These are phyloP conservation scores for Telmatochromis sp. DNA, from an alignment of 2,113 vertebrate species.

Conservation along the genomic window DNA sequence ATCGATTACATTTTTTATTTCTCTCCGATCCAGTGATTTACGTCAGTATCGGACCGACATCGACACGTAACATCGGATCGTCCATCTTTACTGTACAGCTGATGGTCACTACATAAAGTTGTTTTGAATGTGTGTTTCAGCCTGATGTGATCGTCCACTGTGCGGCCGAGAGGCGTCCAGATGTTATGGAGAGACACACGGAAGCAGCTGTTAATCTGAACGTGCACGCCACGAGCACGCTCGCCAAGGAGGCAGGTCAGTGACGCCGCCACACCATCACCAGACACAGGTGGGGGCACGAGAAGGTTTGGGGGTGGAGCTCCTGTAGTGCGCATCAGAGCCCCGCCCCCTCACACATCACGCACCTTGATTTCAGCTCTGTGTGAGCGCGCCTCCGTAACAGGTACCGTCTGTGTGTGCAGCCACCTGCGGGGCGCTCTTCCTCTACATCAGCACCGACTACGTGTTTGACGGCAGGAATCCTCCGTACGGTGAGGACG, in stretches of 20 bases:
- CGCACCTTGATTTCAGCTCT: background rate
- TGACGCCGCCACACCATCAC: background rate
- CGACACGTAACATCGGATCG: background rate
- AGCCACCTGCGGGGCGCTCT: constrained; percentile 70
- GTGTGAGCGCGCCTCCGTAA: fast-evolving
- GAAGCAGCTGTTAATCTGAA: constrained; percentile 87
- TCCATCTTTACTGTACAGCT: background rate
- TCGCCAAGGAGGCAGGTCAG: constrained; percentile 91
- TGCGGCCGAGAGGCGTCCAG: constrained; percentile 93
- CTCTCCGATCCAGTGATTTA: background rate
- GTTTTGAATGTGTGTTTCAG: constrained; percentile 45
- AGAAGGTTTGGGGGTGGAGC: background rate
- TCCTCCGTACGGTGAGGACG: constrained; percentile 90
- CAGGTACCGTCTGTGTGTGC: background rate
- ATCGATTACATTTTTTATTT: background rate
- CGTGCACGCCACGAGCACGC: constrained; percentile 82
- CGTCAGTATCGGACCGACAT: fast-evolving
- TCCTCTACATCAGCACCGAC: constrained; percentile 93
- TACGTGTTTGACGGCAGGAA: constrained; percentile 93
- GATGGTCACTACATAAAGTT: background rate
- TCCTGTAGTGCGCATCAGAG: background rate
- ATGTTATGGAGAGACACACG: constrained; percentile 86
- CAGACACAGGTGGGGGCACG: background rate
- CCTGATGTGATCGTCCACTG: constrained; percentile 92
- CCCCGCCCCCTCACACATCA: background rate